phyloP scores from a whole-genome alignment of 2,888 invertebrate species.

The Heliconius aoede region DNA sequence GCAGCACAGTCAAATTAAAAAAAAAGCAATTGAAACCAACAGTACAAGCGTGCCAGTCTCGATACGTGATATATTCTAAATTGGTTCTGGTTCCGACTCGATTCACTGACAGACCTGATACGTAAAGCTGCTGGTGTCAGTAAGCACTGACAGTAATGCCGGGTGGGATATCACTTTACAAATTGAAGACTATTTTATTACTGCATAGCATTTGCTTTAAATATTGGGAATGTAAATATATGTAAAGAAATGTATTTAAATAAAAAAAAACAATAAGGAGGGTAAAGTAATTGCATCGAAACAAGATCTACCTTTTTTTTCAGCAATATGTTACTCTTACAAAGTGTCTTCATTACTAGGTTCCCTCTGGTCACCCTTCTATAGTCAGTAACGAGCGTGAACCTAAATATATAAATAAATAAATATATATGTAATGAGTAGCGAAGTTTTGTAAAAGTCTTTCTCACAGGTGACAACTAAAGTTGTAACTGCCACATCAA shows the following conservation, averaged over 20 bases:
- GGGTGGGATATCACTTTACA: background rate
- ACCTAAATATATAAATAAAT: background rate
- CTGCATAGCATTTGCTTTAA: background rate
- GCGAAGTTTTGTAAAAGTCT: background rate
- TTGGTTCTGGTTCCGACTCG: slow-evolving; percentile 1
- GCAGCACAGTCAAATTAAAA: background rate
- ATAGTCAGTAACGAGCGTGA: background rate
- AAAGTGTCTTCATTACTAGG: background rate
- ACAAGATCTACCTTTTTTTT: too few species aligned
- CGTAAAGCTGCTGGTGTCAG: slow-evolving; percentile 10
- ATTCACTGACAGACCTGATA: slow-evolving; percentile 11
- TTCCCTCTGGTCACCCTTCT: background rate
- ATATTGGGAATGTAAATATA: too few species aligned
- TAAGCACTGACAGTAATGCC: slow-evolving; percentile 2
- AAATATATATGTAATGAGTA: background rate
- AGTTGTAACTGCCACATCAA: background rate
- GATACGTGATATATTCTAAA: slow-evolving; percentile 21
- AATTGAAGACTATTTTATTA: background rate
- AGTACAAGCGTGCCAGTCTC: slow-evolving; percentile 7
- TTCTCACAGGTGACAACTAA: background rate
- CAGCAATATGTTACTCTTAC: too few species aligned
- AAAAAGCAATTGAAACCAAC: background rate
- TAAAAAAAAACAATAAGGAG: too few species aligned
- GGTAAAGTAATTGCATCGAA: too few species aligned
- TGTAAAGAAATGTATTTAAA: too few species aligned